Base-by-base conservation (phyloP, 2,113 vertebrate species). In the Muscicapa adusta region DNA sequence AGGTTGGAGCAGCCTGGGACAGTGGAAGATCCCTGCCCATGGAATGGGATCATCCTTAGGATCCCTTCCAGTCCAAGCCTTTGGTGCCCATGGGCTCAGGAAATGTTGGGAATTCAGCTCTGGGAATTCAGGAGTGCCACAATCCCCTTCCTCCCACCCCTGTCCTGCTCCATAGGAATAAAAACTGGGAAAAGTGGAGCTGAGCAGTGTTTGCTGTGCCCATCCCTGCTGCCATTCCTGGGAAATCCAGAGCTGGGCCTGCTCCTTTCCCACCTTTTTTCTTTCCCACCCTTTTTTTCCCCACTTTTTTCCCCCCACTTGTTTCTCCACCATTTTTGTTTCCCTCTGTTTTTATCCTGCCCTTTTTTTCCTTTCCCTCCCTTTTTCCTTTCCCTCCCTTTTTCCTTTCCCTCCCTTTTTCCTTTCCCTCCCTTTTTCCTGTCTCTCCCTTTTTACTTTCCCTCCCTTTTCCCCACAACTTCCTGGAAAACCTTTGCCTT, bases 111-210 rank as follows among this genome's bases (percentile, higher is more conserved):
- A 18, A 63, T 51, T 77, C 45, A 9, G 23, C 57, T 20, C 29
- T n/a, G 73, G 54, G 56, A 75, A 60, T 31, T 2, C 42, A 1
- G 11, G 33, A 45, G 53, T 12, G 54, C n/a, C 56, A 2, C 26
- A 5, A 10, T 36, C 42, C 36, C 72, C 54, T 34, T 18, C 24
- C 18, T 45, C 10, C 38, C 38, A 9, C 6, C 50, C 28, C 0
- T 33, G 17, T 31, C 9, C 18, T 34, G 18, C 42, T 74, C 42
- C 19, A 3, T 8, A 3, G 72, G 42, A 11, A 31, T 24, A 8
- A 8, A 23, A 36, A 9, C 12, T 0, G 3, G 57, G 57, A 36
- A 36, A 0, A 12, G n/a, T n/a, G 45, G 45, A 43, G 25, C 66
- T 31, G 56, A 34, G 56, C 66, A 2, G 18, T 8, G 54, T 42